Evolutionary conservation across 2,113 vertebrate species (phyloP).

Genomic region (Burhinus oedicnemus): DNA sequence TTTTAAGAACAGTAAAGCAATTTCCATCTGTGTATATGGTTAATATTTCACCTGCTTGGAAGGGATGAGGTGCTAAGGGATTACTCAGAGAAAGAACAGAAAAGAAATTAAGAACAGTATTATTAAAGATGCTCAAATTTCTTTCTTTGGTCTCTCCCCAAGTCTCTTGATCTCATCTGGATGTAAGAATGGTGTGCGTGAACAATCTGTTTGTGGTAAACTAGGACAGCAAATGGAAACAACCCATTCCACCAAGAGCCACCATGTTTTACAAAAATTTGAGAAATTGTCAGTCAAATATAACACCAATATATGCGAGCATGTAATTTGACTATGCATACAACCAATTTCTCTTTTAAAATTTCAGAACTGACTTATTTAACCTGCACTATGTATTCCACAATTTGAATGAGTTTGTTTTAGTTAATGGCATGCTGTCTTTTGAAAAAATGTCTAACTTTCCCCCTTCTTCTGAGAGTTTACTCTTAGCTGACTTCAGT

Average conservation of each 20-base stretch:
- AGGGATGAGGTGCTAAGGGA: neutral
- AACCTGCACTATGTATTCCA: neutral
- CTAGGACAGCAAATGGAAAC: neutral
- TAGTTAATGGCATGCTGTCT: neutral
- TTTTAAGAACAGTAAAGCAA: constrained; percentile 10
- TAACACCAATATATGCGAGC: neutral
- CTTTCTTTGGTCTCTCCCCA: neutral
- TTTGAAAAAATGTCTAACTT: neutral
- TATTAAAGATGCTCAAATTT: neutral
- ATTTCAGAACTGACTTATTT: neutral
- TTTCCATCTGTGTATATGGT: neutral
- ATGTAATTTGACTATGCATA: neutral
- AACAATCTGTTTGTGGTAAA: neutral
- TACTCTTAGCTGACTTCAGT: neutral
- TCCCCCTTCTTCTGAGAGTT: neutral
- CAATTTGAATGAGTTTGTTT: neutral
- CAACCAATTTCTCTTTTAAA: neutral
- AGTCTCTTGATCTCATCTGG: neutral
- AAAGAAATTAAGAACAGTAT: neutral
- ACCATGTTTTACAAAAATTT: neutral
- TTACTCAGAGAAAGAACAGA: neutral
- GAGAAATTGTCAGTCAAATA: neutral
- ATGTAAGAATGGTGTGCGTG: neutral
- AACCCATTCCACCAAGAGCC: neutral
- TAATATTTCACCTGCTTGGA: neutral